Base-by-base conservation (phyloP, 2,113 vertebrate species). In the Atherinomorus stipes region DNA sequence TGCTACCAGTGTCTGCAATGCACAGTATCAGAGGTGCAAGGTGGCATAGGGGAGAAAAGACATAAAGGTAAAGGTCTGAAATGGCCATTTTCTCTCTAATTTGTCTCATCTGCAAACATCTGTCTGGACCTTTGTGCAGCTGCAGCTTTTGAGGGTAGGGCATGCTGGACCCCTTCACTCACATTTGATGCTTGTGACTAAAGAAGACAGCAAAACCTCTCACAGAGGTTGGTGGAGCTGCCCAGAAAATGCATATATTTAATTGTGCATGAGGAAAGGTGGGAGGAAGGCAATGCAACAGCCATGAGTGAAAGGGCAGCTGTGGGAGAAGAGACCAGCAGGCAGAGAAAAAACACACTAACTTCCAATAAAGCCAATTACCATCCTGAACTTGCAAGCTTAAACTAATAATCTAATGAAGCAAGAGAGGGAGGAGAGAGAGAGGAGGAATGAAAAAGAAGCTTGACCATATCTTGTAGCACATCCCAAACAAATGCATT, bases 151-250 rank as follows among this genome's bases (percentile, higher is more conserved):
- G n/a, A n/a, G n/a, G n/a, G n/a, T n/a, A n/a, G n/a, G n/a, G n/a
- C 83, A 75, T 82, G 73, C 78, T 62, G 67, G 77, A 85, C 64
- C 51, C 42, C 63, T 61, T 68, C 42, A 22, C 74, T 59, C 60
- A 23, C 74, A 78, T 47, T 59, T 62, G 75, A 81, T 63, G 65
- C 75, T 64, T 26, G 77, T 89, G 74, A 75, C 76, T n/a, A 67
- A 23, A 21, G 74, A 80, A 57, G 71, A 76, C 66, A 61, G 64
- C 19, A 34, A 71, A 47, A 40, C 77, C 67, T 63, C 65, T 80
- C 73, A 72, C 44, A 38, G 58, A 23, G 57, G 76, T 67, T 62
- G 38, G 62, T 23, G 26, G 66, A 2, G 60, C 71, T 49, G 58
- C 62, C 77, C 71, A 72, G 71, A 64, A 28, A 60, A 51, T 16